Evolutionary conservation across 2,888 invertebrate genomes (phyloP).

Genomic region (Drosophila monieri): DNA sequence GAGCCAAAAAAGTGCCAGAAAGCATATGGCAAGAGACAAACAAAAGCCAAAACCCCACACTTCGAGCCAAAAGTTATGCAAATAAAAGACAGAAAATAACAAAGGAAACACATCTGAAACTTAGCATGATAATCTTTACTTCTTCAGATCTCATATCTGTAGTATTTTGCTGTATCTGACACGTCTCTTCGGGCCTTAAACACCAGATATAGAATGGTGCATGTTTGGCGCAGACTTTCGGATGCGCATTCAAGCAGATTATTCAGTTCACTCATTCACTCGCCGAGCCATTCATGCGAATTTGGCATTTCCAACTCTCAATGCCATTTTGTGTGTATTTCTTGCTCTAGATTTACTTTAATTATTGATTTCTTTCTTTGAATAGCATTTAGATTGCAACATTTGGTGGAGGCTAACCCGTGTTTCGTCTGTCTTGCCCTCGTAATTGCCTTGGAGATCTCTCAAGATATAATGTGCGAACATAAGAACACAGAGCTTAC

Average conservation of each 20-base stretch:
- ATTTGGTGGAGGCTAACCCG: background rate
- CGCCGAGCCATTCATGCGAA: conserved; percentile 47
- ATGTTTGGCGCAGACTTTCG: conserved; percentile 31
- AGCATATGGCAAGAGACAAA: conserved; percentile 36
- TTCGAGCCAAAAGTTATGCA: conserved; percentile 40
- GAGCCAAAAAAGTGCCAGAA: conserved; percentile 39
- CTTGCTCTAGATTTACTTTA: background rate
- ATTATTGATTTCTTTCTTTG: background rate
- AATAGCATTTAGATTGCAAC: background rate
- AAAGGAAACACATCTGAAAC: conserved; percentile 37
- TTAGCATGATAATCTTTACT: conserved; percentile 66
- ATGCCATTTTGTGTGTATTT: background rate
- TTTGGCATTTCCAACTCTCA: conserved; percentile 24
- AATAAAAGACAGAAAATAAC: conserved; percentile 35
- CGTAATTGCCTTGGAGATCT: background rate
- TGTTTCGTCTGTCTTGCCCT: background rate
- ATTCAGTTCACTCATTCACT: conserved; percentile 59
- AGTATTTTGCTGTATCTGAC: conserved; percentile 27
- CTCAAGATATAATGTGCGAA: conserved; percentile 9
- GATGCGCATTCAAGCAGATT: conserved; percentile 63
- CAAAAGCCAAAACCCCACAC: conserved; percentile 25
- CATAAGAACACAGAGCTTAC: conserved; percentile 1
- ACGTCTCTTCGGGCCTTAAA: background rate
- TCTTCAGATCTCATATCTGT: conserved; percentile 19
- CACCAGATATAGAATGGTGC: conserved; percentile 19